Conservation (phyloP, 92 coral and sea anemone genomes). For the Metridium senile region DNA sequence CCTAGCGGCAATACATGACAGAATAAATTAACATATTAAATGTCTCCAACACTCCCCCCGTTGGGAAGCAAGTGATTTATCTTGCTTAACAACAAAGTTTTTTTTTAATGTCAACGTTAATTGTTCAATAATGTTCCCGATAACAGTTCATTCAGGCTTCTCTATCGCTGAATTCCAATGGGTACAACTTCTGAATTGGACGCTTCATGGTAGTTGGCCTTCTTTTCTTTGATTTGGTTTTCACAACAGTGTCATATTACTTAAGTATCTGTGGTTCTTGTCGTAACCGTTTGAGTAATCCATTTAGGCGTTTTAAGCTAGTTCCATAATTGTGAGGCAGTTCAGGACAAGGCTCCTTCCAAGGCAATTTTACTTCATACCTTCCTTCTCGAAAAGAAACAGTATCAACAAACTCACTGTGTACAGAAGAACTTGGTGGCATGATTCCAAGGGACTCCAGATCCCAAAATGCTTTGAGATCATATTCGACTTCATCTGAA, state of each 20-base stretch:
- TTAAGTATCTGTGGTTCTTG: constrained; percentile 40
- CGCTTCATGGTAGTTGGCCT: constrained; percentile 34
- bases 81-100: no score
- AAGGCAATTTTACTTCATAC: constrained; percentile 49
- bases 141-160: no score
- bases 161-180: no score
- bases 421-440: constrained; percentile 32
- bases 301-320: constrained; percentile 27
- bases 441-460: constrained; percentile 41
- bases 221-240: constrained; percentile 48
- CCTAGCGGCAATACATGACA: no score
- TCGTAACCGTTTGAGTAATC: constrained; percentile 22
- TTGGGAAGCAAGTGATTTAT: no score
- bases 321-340: constrained; percentile 47
- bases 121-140: no score
- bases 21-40: no score
- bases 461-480: constrained; percentile 46
- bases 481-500: not conserved
- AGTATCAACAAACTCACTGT: constrained; percentile 35
- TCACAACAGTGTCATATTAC: constrained; percentile 55
- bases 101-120: no score
- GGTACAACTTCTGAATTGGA: constrained; percentile 56
- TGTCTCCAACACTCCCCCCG: no score
- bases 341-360: constrained; percentile 42
- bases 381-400: constrained; percentile 33